Evolutionary conservation across 2,113 vertebrate species (phyloP), one percentile per base, ranked within the genome.

Genomic region (Pygoscelis adeliae): DNA sequence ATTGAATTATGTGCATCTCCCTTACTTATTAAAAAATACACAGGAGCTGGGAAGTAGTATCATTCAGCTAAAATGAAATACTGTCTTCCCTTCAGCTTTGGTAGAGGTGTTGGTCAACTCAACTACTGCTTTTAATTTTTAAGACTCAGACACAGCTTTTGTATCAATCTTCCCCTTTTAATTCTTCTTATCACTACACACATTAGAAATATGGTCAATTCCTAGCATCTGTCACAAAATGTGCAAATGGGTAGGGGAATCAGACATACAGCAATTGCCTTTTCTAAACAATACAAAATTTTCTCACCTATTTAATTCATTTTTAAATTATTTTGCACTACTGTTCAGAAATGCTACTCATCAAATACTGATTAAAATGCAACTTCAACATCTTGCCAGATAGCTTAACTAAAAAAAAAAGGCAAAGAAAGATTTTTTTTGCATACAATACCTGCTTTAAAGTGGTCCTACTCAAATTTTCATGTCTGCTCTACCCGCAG

Each of bases 371-470:
- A 88, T 89, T 77, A 79, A 83, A 71, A 94, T 67, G 32, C 59
- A 84, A 52, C 44, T 81, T 49, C 42, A 83, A 52, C 58, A 27
- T 5, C 67, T 82, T 52, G 32, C 62, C 49, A 89, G 56, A 90
- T 22, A 89, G 23, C 44, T 91, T 62, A 92, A 69, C 8, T 32
- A 3, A 55, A 65, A 77, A 44, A 44, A 70, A 36, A 55, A 93
- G 16, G 47, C 73, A 95, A 93, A 90, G 22, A 70, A 53, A 86
- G 27, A 32, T 38, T 34, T 67, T 36, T 30, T 6, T 53, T 42
- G 30, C n/a, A 46, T 71, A 88, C 85, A 67, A 50, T 93, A 96
- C 96, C 96, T 97, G 77, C 52, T 96, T 96, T 90, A 66, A 82
- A 95, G 91, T 38, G 89, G 10, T 93, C 94, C 87, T 85, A 47